Evolutionary conservation across 2,888 invertebrate genomes (phyloP).

Genomic region (Lutraria lutraria): DNA sequence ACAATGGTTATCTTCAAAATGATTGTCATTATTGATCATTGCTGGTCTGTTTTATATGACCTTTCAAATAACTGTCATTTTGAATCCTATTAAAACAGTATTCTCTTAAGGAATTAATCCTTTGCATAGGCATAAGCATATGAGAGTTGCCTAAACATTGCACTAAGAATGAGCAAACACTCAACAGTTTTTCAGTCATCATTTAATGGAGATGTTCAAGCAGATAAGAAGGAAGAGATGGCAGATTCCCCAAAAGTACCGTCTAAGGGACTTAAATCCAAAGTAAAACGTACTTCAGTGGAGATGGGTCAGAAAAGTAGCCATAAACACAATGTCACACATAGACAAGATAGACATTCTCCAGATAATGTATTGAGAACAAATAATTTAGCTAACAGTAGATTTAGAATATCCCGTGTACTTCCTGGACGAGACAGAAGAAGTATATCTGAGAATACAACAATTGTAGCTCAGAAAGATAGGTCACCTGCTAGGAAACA

Average conservation of each 20-base stretch:
- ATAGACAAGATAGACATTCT: constrained; percentile 54
- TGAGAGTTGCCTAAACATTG: constrained; percentile 3
- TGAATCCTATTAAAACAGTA: neutral
- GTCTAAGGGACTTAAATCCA: constrained; percentile 30
- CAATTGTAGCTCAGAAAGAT: constrained; percentile 61
- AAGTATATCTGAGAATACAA: constrained; percentile 74
- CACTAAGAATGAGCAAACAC: constrained; percentile 61
- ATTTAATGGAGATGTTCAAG: constrained; percentile 72
- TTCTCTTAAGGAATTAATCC: neutral
- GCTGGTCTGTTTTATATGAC: neutral
- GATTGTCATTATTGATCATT: constrained; percentile 18
- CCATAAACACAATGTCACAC: constrained; percentile 26
- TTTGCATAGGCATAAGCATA: neutral
- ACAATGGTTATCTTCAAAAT: neutral
- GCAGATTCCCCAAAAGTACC: constrained; percentile 54
- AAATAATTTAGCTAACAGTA: constrained; percentile 63
- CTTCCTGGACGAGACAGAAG: constrained; percentile 64
- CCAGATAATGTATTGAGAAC: constrained; percentile 63
- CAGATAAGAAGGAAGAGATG: constrained; percentile 59
- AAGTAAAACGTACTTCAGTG: constrained; percentile 42
- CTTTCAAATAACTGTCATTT: neutral
- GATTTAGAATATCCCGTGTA: constrained; percentile 56
- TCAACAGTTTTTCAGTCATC: constrained; percentile 56
- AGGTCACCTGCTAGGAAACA: constrained; percentile 45
- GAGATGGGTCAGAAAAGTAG: constrained; percentile 67